phyloP scores from a whole-genome alignment of 2,797 vertebrate species.

The Catharus ustulatus region DNA sequence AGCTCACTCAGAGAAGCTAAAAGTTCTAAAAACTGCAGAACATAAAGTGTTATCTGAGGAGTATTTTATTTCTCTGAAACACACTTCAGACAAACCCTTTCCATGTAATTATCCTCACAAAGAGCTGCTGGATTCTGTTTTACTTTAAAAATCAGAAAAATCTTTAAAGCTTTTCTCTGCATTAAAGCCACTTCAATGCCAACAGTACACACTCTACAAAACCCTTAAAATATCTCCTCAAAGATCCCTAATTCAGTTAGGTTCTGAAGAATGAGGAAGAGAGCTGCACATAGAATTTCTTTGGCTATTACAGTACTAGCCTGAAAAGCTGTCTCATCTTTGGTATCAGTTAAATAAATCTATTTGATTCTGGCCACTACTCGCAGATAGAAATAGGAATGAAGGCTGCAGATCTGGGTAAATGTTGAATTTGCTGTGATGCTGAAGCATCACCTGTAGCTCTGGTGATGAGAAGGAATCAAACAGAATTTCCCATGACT shows the following conservation, averaged over 20 bases:
- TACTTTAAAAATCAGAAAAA: background rate
- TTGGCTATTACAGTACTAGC: background rate
- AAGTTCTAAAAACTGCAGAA: background rate
- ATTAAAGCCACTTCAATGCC: background rate
- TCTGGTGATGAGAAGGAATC: background rate
- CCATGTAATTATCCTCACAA: conserved; percentile 9
- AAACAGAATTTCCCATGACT: background rate
- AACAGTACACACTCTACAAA: background rate
- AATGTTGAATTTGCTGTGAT: rapidly evolving
- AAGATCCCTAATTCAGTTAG: background rate
- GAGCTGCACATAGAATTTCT: background rate
- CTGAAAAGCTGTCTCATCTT: background rate
- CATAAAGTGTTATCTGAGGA: background rate
- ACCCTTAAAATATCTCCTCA: background rate
- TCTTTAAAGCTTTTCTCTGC: background rate
- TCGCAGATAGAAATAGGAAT: background rate
- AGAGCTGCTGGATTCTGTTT: background rate
- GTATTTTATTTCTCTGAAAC: conserved; percentile 15
- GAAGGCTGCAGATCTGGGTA: background rate
- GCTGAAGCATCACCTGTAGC: background rate
- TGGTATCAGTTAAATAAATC: background rate
- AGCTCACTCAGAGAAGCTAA: background rate
- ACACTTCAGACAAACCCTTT: background rate
- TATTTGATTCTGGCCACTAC: background rate
- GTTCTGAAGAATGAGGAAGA: background rate